phyloP scores from a whole-genome alignment of 2,797 vertebrate species.

The Rhinogobio ventralis region DNA sequence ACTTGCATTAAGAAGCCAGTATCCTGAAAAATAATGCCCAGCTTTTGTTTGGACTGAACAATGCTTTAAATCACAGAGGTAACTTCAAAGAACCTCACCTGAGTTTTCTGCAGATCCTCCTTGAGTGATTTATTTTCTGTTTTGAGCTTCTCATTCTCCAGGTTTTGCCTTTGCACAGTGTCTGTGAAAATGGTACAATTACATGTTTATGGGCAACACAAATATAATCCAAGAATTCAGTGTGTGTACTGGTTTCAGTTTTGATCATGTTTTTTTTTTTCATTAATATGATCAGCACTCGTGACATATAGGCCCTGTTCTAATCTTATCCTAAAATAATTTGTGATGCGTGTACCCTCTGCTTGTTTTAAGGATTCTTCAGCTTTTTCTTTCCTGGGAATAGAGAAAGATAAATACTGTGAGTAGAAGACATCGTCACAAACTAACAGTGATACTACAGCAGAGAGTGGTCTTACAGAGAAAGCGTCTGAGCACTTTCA shows the following conservation, averaged over 20 bases:
- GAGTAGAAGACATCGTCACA: not conserved
- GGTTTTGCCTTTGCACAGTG: conserved; percentile 76
- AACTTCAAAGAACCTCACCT: conserved; percentile 66
- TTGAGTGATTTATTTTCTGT: conserved; percentile 85
- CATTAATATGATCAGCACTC: not conserved
- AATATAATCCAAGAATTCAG: not conserved
- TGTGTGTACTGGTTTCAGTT: not conserved
- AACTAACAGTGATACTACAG: not conserved
- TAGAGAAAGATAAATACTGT: conserved; percentile 30
- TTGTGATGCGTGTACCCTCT: conserved; percentile 80
- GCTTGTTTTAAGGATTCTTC: conserved; percentile 84
- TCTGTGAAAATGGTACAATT: conserved; percentile 71
- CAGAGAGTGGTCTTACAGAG: conserved; percentile 72
- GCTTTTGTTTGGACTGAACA: not conserved
- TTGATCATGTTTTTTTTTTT: not conserved
- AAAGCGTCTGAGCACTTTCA: conserved; percentile 77
- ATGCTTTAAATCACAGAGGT: not conserved
- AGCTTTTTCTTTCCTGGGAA: conserved; percentile 83
- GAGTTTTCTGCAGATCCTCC: conserved; percentile 83
- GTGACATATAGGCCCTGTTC: not conserved
- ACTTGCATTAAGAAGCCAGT: not conserved
- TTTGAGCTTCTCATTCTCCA: conserved; percentile 83
- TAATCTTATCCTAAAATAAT: not conserved
- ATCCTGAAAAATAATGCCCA: not conserved
- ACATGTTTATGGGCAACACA: not conserved